Percentiles rank a stretch among this genome's conserved stretches.
phyloP scores from a whole-genome alignment of 2,113 vertebrate genomes.

The Hipposideros armiger region DNA sequence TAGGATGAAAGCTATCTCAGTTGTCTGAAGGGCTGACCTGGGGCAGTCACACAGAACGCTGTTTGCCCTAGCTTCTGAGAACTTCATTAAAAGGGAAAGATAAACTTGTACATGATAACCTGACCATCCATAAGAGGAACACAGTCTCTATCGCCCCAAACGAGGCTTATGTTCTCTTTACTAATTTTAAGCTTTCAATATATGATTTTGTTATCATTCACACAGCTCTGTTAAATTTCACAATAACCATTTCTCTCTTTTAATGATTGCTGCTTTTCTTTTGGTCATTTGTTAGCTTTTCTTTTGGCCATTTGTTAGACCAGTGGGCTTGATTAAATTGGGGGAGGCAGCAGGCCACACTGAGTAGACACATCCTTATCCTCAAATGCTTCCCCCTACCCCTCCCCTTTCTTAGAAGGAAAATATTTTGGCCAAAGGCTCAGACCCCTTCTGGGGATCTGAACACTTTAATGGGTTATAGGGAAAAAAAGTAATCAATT shows the following conservation, averaged over 20 bases:
- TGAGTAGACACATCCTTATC: not conserved
- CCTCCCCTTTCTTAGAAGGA: not conserved
- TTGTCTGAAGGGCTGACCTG: conserved; percentile 24
- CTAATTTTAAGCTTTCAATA: conserved; percentile 49
- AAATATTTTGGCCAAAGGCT: not conserved
- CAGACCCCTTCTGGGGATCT: not conserved
- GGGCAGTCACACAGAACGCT: not conserved
- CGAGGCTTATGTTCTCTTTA: not conserved
- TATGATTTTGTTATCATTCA: not conserved
- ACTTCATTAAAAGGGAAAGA: conserved; percentile 43
- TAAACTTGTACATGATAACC: not conserved
- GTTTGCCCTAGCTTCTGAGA: conserved; percentile 14
- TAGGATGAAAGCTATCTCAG: not conserved
- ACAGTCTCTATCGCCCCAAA: not conserved
- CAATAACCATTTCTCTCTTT: conserved; percentile 30
- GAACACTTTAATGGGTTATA: not conserved
- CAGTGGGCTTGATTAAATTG: not conserved
- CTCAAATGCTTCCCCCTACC: not conserved
- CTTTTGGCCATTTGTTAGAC: not conserved
- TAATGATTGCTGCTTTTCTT: not conserved
- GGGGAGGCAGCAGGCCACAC: not conserved
- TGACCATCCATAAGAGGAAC: not conserved
- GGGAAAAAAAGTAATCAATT: not conserved
- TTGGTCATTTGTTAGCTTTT: not conserved
- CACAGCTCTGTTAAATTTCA: not conserved